Evolutionary conservation across 2,888 invertebrate species (phyloP), one percentile per base, ranked within the genome.

Genomic region (Tipula lateralis): DNA sequence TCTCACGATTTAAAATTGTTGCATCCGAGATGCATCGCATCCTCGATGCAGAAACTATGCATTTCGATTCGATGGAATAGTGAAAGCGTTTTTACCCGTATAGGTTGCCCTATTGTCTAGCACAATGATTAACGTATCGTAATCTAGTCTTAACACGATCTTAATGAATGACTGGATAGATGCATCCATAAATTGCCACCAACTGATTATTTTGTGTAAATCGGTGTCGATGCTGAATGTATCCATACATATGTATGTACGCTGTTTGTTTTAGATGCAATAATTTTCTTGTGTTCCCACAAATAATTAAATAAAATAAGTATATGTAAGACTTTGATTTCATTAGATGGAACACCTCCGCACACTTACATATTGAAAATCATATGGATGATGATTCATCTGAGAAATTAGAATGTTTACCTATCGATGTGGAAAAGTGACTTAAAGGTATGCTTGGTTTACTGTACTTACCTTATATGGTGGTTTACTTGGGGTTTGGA

Each of bases 331-430:
- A 66, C 66, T 66, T 66, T 66, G 66, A 66, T 66, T 66, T 66
- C 66, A 66, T 66, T 66, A 66, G 66, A 66, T 66, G 66, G 66
- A 66, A 66, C 66, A 66, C 66, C 66, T 66, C 66, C 66, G 24
- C 66, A 66, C 9, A 9, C 66, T 66, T 2, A 2, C 7, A 5
- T 24, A 24, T 66, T 9, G 66, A 66, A 66, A 66, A 66, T 66
- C 13, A 39, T 66, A 24, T 16, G 44, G 44, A 44, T 44, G 39
- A 39, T 39, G 66, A 66, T 24, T 66, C 66, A 66, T 66, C 66
- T 66, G 66, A 66, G 24, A 24, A 66, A 24, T n/a, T 66, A 66
- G 24, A 66, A 66, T 66, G 12, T 66, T 7, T 24, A 9, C 66
- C 24, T 66, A 66, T 66, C 24, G 66, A 66, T 66, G 9, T 66